These are phyloP conservation scores for Ceyx cyanopectus DNA, from an alignment of 2,113 vertebrate genomes.

Conservation along the genomic window DNA sequence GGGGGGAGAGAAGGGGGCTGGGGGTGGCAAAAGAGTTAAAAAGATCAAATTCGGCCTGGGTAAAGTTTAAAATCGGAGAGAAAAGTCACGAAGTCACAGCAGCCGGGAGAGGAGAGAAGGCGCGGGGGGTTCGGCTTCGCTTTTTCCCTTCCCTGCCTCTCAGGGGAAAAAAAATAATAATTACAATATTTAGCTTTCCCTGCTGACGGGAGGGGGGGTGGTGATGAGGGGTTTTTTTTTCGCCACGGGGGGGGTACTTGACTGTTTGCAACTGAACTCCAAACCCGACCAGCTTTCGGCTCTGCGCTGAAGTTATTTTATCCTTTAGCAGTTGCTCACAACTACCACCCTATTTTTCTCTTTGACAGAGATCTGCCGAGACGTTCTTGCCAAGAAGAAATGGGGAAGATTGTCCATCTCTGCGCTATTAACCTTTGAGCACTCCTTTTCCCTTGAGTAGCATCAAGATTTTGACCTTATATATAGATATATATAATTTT, in stretches of 20 bases:
- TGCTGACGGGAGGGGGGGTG: background rate
- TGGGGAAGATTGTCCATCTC: background rate
- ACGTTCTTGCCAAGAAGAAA: background rate
- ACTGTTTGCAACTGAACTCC: background rate
- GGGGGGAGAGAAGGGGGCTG: no score
- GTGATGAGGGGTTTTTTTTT: background rate
- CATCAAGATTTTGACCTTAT: background rate
- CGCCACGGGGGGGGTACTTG: background rate
- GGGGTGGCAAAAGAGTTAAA: background rate
- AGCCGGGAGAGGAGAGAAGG: background rate
- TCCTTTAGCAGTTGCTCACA: background rate
- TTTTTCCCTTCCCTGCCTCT: background rate
- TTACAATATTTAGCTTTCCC: background rate
- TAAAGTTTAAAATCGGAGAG: constrained; percentile 40
- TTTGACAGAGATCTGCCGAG: background rate
- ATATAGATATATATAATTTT: background rate
- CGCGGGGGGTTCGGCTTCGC: background rate
- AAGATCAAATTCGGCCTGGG: constrained; percentile 14
- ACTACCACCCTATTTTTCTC: background rate
- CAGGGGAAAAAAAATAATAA: background rate
- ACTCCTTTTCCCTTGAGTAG: background rate
- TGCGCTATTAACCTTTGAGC: background rate
- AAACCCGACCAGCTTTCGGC: background rate
- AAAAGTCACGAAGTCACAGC: background rate
- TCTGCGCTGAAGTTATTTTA: background rate